These are phyloP conservation scores for Pseudomugil gertrudae DNA, from an alignment of 2,797 vertebrate genomes.

Conservation along the genomic window DNA sequence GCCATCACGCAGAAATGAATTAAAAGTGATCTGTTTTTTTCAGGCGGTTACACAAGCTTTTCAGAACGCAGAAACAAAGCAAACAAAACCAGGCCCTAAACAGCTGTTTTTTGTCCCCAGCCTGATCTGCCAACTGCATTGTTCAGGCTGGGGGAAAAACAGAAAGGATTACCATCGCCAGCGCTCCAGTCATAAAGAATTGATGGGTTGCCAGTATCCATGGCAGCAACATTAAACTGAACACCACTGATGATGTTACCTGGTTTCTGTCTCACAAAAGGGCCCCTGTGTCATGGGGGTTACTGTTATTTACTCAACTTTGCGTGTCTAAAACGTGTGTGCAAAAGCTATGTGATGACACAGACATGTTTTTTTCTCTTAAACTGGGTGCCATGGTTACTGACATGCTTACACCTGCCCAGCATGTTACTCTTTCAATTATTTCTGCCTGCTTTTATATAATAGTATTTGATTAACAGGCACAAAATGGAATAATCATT, in stretches of 20 bases:
- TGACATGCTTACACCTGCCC: slow-evolving; percentile 92
- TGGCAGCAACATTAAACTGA: slow-evolving; percentile 85
- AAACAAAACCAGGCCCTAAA: slow-evolving; percentile 79
- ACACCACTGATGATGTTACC: slow-evolving; percentile 79
- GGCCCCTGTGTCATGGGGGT: slow-evolving; percentile 77
- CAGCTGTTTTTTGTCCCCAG: slow-evolving; percentile 75
- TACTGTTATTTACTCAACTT: slow-evolving; percentile 89
- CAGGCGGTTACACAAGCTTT: slow-evolving; percentile 74
- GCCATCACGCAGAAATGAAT: slow-evolving; percentile 79
- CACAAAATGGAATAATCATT: slow-evolving; percentile 82
- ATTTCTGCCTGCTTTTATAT: slow-evolving; percentile 84
- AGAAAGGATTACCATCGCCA: slow-evolving; percentile 78
- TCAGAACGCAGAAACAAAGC: slow-evolving; percentile 73
- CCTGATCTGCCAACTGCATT: slow-evolving; percentile 73
- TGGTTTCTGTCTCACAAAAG: slow-evolving; percentile 82
- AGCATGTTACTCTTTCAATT: slow-evolving; percentile 82
- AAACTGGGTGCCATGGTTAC: slow-evolving; percentile 84
- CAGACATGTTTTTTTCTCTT: slow-evolving; percentile 81
- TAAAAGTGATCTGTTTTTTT: slow-evolving; percentile 80
- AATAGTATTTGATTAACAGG: slow-evolving; percentile 86
- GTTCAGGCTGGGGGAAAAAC: slow-evolving; percentile 51
- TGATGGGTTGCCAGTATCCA: slow-evolving; percentile 84
- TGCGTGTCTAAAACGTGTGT: slow-evolving; percentile 84
- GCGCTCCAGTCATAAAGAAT: slow-evolving; percentile 82
- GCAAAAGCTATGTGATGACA: slow-evolving; percentile 87